Conservation (phyloP, 2,113 vertebrate species). For the Ceyx melanurus region DNA sequence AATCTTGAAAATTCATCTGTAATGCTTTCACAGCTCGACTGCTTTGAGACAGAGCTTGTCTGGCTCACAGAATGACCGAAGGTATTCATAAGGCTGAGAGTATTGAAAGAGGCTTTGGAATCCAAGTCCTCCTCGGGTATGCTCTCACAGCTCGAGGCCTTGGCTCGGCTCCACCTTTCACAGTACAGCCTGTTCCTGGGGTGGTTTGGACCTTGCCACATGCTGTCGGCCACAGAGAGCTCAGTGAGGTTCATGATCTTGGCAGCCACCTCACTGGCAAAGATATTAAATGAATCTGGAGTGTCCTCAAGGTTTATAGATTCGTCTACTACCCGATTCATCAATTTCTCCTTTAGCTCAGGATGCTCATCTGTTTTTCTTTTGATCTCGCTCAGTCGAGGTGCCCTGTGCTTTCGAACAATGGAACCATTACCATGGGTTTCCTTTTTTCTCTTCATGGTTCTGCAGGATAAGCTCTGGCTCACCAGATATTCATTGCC, state of each 20-base stretch:
- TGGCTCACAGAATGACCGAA: slow-evolving; percentile 88
- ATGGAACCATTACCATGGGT: slow-evolving; percentile 63
- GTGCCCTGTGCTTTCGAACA: slow-evolving; percentile 90
- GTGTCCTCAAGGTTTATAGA: slow-evolving; percentile 87
- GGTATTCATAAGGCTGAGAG: slow-evolving; percentile 78
- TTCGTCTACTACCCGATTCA: slow-evolving; percentile 95
- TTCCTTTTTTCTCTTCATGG: slow-evolving; percentile 88
- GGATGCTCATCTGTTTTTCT: slow-evolving; percentile 96
- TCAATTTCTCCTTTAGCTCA: slow-evolving; percentile 92
- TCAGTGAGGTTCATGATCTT: slow-evolving; percentile 94
- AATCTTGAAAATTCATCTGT: slow-evolving; percentile 97
- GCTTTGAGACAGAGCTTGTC: slow-evolving; percentile 95
- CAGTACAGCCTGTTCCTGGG: slow-evolving; percentile 86
- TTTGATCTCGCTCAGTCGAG: slow-evolving; percentile 96
- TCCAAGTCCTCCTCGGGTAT: slow-evolving; percentile 90
- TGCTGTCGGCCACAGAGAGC: slow-evolving; percentile 84
- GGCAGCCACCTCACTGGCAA: slow-evolving; percentile 92
- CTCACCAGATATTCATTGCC: slow-evolving; percentile 82
- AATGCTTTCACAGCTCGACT: slow-evolving; percentile 98
- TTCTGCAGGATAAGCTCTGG: slow-evolving; percentile 73
- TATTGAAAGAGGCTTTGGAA: slow-evolving; percentile 74
- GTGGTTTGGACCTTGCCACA: slow-evolving; percentile 84
- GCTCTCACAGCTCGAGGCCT: slow-evolving; percentile 93
- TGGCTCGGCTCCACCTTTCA: slow-evolving; percentile 88
- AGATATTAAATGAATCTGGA: slow-evolving; percentile 86